Conservation (phyloP, 2,113 vertebrate genomes). For the Ceyx margarethae region DNA sequence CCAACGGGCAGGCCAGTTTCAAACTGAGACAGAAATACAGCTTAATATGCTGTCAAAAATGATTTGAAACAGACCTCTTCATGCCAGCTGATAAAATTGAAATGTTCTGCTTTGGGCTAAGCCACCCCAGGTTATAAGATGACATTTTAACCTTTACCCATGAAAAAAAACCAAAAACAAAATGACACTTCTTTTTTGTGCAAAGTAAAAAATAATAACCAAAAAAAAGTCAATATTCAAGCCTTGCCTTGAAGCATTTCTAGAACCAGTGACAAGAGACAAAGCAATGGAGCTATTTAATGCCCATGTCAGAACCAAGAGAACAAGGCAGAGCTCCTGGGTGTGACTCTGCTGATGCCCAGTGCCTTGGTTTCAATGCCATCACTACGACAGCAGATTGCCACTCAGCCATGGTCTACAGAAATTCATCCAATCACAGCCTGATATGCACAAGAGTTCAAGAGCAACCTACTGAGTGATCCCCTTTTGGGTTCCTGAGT, state of each 20-base stretch:
- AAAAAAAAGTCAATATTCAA: not conserved
- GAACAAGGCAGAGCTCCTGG: not conserved
- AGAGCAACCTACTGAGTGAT: not conserved
- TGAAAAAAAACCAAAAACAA: not conserved
- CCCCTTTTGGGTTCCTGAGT: not conserved
- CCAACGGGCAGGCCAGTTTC: not conserved
- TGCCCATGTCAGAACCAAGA: not conserved
- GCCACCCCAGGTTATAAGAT: not conserved
- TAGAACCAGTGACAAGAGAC: not conserved
- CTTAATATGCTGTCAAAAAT: conserved; percentile 31
- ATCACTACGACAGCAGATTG: not conserved
- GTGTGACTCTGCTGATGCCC: not conserved
- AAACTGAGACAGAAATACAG: conserved; percentile 6
- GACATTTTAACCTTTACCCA: conserved; percentile 21
- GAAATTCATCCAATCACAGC: not conserved
- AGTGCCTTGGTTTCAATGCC: accelerated
- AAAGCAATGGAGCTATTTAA: not conserved
- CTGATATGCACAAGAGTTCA: not conserved
- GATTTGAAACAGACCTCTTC: conserved; percentile 16
- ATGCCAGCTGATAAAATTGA: conserved; percentile 23
- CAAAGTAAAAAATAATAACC: not conserved
- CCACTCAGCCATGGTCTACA: not conserved
- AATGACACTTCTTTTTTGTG: no score
- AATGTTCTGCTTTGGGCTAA: not conserved
- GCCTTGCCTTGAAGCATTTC: not conserved